Percentiles rank a stretch among this genome's conserved stretches.
Conservation (phyloP, 2,113 vertebrate species). For the Dicaeum eximium region DNA sequence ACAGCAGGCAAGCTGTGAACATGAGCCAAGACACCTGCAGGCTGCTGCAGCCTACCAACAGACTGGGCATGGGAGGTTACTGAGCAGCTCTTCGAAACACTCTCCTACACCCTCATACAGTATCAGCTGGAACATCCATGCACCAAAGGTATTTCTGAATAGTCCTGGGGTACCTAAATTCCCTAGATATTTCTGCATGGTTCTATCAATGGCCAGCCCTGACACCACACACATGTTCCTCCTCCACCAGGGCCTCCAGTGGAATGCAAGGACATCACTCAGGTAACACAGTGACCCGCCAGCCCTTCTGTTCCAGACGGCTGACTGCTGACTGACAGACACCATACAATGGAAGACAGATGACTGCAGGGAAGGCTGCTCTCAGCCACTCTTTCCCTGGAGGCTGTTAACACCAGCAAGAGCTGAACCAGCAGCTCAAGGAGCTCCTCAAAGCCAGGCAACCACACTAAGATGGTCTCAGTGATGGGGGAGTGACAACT, state of each 20-base stretch:
- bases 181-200: background rate
- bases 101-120: background rate
- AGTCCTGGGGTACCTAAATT: background rate
- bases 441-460: background rate
- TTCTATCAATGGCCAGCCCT: background rate
- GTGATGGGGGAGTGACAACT: background rate
- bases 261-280: background rate
- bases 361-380: background rate
- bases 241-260: accelerated
- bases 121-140: accelerated
- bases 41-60: background rate
- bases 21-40: background rate
- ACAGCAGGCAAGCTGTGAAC: background rate
- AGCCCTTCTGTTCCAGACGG: background rate
- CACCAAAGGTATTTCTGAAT: background rate
- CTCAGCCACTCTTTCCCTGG: background rate
- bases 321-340: background rate
- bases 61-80: background rate
- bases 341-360: background rate
- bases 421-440: background rate
- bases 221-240: accelerated
- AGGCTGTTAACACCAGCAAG: background rate
- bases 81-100: background rate
- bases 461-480: background rate
- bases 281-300: background rate